A percentile compares a stretch with the other conserved stretches of the same genome.
These are phyloP conservation scores for Protophormia terraenovae DNA, from an alignment of 2,888 invertebrate genomes.

Conservation along the genomic window DNA sequence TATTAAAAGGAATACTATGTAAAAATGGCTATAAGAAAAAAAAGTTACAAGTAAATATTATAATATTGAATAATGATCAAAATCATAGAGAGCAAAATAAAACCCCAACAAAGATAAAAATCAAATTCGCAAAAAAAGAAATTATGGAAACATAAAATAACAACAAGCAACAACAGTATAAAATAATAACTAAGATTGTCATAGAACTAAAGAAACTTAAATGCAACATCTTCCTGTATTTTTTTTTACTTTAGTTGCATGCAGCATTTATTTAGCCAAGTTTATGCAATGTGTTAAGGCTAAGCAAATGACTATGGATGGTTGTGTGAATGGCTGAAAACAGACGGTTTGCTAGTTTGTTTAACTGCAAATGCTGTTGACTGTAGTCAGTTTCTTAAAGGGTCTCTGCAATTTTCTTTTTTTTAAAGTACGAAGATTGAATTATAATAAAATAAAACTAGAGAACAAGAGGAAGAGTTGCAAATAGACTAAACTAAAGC, in stretches of 20 bases:
- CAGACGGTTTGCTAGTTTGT: background rate
- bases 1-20: conserved; percentile 13
- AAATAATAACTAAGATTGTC: conserved; percentile 62
- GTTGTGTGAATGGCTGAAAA: background rate
- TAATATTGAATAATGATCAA: conserved; percentile 67
- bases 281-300: conserved; percentile 25
- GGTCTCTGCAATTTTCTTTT: conserved; percentile 52
- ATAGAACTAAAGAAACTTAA: conserved; percentile 36
- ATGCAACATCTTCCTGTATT: conserved; percentile 35
- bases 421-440: conserved; percentile 76
- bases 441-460: conserved; percentile 78
- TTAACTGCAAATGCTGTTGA: background rate
- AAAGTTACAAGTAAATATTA: conserved; percentile 55
- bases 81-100: background rate
- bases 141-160: background rate
- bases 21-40: background rate
- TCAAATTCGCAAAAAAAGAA: conserved; percentile 22
- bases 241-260: too few relatives aligned
- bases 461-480: conserved; percentile 25
- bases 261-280: background rate
- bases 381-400: conserved; percentile 39
- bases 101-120: too few relatives aligned
- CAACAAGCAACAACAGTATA: conserved; percentile 40
- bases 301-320: conserved; percentile 3
- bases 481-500: conserved; percentile 70